phyloP scores from a whole-genome alignment of 2,113 vertebrate genomes.

The Pelecanus crispus region DNA sequence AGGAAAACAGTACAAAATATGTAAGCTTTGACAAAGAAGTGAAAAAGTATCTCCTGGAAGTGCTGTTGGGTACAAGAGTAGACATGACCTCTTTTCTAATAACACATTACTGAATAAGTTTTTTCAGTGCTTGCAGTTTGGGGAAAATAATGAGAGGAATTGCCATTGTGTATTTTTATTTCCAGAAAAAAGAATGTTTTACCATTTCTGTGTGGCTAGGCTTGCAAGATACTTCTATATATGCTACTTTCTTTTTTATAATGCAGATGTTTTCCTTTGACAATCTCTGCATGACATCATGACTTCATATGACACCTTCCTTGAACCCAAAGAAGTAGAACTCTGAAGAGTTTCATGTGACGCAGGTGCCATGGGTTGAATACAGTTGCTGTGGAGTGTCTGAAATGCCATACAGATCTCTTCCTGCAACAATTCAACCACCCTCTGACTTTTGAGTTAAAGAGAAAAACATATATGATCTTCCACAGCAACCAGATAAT shows the following conservation, averaged over 20 bases:
- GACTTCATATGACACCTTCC: background rate
- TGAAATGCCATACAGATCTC: background rate
- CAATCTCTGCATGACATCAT: background rate
- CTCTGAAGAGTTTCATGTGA: background rate
- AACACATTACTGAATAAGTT: background rate
- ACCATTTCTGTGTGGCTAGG: background rate
- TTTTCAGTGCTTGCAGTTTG: background rate
- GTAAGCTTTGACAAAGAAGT: background rate
- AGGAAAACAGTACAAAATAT: background rate
- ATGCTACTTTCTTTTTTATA: background rate
- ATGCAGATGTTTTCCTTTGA: background rate
- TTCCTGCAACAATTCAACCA: background rate
- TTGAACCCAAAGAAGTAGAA: background rate
- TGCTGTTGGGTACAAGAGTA: background rate
- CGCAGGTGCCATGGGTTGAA: background rate
- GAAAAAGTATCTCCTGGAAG: background rate
- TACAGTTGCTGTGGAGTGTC: conserved; percentile 17
- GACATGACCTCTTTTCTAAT: background rate
- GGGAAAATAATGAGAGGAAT: background rate
- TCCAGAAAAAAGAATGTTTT: background rate
- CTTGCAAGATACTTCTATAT: background rate
- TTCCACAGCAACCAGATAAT: background rate
- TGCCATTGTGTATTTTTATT: background rate
- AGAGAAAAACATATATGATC: background rate
- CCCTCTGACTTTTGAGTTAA: conserved; percentile 4